Evolutionary conservation across 2,113 vertebrate genomes (phyloP).

Genomic region (cattle (Bos taurus)): ARS-UCD2.0 NC_037348.1:35325001-35325500

Average conservation of each 20-base stretch:
- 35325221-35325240: not conserved
- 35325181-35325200: not conserved
- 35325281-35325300: not conserved
- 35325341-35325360: fast-evolving
- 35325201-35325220: not conserved
- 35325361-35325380: not conserved
- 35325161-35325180: not conserved
- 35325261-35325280: not conserved
- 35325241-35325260: not conserved
- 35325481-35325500: not conserved
- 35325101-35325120: not conserved
- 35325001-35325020: not conserved
- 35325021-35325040: not conserved
- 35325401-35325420: not conserved
- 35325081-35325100: not conserved
- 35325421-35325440: not conserved
- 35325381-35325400: not conserved
- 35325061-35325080: not conserved
- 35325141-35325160: not conserved
- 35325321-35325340: not conserved
- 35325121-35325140: not conserved
- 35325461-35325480: not conserved
- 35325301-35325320: fast-evolving
- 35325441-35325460: not conserved
- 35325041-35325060: not conserved